Base-by-base conservation (phyloP, 1,140 invertebrate species). In the Cyclina sinensis region DNA sequence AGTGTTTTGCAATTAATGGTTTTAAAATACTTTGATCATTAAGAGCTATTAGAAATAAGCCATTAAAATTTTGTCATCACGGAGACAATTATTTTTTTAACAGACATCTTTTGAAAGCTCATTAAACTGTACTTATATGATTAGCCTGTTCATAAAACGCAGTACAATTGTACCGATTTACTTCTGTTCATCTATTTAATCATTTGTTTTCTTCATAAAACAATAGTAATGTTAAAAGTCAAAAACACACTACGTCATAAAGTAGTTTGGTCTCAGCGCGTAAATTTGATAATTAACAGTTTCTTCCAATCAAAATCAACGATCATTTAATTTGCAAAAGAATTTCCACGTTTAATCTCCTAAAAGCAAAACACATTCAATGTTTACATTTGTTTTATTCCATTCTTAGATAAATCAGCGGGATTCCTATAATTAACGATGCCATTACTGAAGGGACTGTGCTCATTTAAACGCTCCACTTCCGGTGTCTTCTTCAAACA, bases 381-480 rank as follows among this genome's bases (percentile, higher is more conserved):
- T 78, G 74, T 27, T 21, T 27, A 78, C 74, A 78, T 30, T 51
- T 30, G n/a, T 78, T 48, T 51, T 78, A 5, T 78, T 51, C 27
- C 27, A 30, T 51, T 48, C 46, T 30, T 35, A 30, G 12, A 54
- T 27, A 78, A 78, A 78, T 51, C 74, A 78, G 74, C 48, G 21
- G 74, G 74, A 35, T 18, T 27, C 27, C 32, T 78, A 57, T 78
- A 78, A 78, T 78, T 78, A 78, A 78, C 46, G 74, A 51, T 48
- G 74, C 74, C 48, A 78, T 78, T 54, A 78, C 48, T 54, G 74
- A 51, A 32, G 46, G n/a, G 54, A 39, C 21, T 24, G 48, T 54
- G 74, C 32, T 78, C 74, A 78, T 78, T 78, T 78, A 51, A 78
- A 78, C 46, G 74, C 54, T 51, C 46, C 27, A 81, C 79, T 81